These are phyloP conservation scores for Micoletzkya japonica DNA, from an alignment of 2,888 invertebrate genomes.

Conservation along the genomic window DNA sequence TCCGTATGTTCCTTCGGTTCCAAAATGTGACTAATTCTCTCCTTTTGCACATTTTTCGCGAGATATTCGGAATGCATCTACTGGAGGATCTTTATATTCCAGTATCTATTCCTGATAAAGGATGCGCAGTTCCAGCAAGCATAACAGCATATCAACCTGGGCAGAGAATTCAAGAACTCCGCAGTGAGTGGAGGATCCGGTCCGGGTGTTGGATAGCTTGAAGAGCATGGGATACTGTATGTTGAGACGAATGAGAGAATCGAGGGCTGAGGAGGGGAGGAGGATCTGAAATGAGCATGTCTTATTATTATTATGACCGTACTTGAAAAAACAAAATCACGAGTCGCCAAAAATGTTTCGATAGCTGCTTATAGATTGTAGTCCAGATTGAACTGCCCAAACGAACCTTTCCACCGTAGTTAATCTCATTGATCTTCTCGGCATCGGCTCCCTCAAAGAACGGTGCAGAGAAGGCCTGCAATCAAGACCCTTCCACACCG, in stretches of 20 bases:
- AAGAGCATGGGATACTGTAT: constrained; percentile 98
- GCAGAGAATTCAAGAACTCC: constrained; percentile 94
- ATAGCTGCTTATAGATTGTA: neutral
- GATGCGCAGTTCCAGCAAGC: neutral
- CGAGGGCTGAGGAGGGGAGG: constrained; percentile 55
- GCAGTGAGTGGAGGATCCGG: constrained; percentile 83
- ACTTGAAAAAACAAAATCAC: neutral
- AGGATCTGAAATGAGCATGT: constrained; percentile 43
- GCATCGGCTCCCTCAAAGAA: constrained; percentile 50
- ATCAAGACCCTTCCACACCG: neutral
- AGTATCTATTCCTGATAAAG: no score
- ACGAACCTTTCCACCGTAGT: constrained; percentile 58
- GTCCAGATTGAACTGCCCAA: neutral
- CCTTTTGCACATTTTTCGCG: no score
- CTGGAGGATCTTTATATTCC: no score
- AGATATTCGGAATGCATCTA: no score
- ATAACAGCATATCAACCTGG: neutral
- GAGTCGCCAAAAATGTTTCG: neutral
- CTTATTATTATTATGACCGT: neutral
- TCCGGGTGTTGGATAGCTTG: constrained; percentile 68
- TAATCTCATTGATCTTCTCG: constrained; percentile 52
- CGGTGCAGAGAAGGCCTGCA: constrained; percentile 49
- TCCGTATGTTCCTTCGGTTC: no score
- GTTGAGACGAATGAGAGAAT: constrained; percentile 73
- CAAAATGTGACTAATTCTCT: no score